A percentile compares a stretch with the other conserved stretches of the same genome.
Evolutionary conservation across 2,888 invertebrate genomes (phyloP).

Genomic region (Eristalinus sepulchralis): DNA sequence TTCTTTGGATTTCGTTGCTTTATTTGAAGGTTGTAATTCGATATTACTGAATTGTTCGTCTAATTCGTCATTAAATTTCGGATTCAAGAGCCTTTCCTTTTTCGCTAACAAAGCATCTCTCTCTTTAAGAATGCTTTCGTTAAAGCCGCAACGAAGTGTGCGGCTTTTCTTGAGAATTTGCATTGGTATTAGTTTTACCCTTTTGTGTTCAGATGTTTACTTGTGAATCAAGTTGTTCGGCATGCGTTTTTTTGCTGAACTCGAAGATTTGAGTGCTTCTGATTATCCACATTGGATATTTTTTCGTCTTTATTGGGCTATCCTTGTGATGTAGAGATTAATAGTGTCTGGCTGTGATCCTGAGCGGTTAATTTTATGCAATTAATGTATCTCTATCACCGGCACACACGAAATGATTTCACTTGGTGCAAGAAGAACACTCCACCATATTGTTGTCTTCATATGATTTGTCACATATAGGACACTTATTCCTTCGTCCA

Average conservation of each 20-base stretch:
- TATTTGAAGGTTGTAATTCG: neutral
- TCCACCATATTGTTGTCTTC: neutral
- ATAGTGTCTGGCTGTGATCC: neutral
- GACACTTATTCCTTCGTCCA: neutral
- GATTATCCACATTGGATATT: neutral
- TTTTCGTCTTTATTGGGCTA: neutral
- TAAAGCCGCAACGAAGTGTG: neutral
- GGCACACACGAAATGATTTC: constrained; percentile 29
- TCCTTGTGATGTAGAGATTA: neutral
- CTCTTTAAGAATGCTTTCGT: neutral
- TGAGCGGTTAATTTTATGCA: neutral
- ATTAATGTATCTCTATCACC: neutral
- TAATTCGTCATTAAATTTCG: neutral
- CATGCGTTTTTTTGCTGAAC: neutral
- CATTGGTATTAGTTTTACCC: too few relatives aligned
- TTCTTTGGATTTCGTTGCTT: neutral
- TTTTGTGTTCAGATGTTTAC: neutral
- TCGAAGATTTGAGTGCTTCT: neutral
- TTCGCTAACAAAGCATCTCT: neutral
- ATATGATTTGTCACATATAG: neutral
- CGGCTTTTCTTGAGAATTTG: neutral
- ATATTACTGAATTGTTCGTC: neutral
- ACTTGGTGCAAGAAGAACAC: neutral
- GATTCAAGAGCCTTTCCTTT: neutral
- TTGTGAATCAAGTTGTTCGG: neutral